Evolutionary conservation across 2,888 invertebrate genomes (phyloP).

Genomic region (Hylaea fasciaria): DNA sequence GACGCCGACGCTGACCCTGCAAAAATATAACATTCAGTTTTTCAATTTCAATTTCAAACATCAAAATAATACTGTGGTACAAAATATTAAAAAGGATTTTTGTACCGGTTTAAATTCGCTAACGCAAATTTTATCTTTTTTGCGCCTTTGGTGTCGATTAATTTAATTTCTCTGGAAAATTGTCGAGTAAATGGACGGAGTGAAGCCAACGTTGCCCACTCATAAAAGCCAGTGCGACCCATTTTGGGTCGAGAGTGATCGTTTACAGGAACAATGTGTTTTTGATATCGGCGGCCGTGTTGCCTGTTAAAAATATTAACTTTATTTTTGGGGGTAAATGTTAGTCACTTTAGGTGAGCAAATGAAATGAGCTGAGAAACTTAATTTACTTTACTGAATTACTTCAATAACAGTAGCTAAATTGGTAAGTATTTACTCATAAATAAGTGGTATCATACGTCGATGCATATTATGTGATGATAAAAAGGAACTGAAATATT

Average conservation of each 20-base stretch:
- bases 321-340: background rate
- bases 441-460: too few species aligned
- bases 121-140: background rate
- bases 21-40: too few species aligned
- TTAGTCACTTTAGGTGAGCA: background rate
- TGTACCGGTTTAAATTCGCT: too few species aligned
- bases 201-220: constrained; percentile 66
- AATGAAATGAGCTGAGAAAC: background rate
- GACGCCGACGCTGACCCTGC: too few species aligned
- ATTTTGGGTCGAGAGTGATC: constrained; percentile 70
- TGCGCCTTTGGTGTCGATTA: constrained; percentile 51
- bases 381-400: too few species aligned
- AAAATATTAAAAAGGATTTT: too few species aligned
- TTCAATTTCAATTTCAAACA: too few species aligned
- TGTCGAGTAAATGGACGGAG: constrained; percentile 64
- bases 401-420: too few species aligned
- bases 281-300: constrained; percentile 38
- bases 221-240: constrained; percentile 75
- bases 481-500: too few species aligned
- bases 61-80: too few species aligned
- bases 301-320: background rate
- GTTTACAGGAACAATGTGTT: constrained; percentile 66
- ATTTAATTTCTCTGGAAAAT: constrained; percentile 70
- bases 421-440: too few species aligned
- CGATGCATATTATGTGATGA: too few species aligned